Base-by-base conservation (phyloP, 2,888 invertebrate genomes). In the Ommatoiulus sabulosus region DNA sequence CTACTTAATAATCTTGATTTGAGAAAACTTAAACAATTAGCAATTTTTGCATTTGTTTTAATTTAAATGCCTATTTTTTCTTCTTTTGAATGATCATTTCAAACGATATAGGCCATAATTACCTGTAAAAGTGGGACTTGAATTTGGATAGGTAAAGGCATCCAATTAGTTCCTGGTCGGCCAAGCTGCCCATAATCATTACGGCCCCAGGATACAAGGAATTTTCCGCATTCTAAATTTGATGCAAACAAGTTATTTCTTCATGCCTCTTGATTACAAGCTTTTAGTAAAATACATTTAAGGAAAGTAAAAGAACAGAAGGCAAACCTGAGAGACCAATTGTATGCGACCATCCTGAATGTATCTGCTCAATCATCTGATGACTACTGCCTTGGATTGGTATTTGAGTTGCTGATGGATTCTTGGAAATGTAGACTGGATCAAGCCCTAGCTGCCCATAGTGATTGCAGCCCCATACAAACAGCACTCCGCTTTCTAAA, bases 121-220 rank as follows among this genome's bases (percentile, higher is more conserved):
- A 63, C 63, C 63, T 63, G n/a, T 20, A 20, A 15, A 63, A 63
- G 63, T 20, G 63, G 63, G 6, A 6, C 1, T 20, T 63, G n/a
- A 63, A 63, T 4, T 63, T 63, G n/a, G 4, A 63, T 20, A 20
- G 63, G 63, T 20, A 63, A 44, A 0, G 85, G 85, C n/a, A 5
- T n/a, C 43, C 85, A 85, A 85, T 43, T 5, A n/a, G 43, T 44
- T 43, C 44, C 85, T 85, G 44, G 17, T 5, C 44, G 85, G 35
- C 85, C 85, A 43, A 85, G 85, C 44, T 85, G 85, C 17, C 85
- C 44, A 85, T 85, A 85, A 85, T 85, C 85, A n/a, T 85, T 85
- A 17, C 85, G 43, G 7, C 85, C 85, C 85, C 85, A 85, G 85
- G 85, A 44, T 10, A 85, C 85, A 35, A 85, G n/a, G n/a, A 6